Conservation (phyloP, 2,888 invertebrate species). For the Drosophila pegasa region DNA sequence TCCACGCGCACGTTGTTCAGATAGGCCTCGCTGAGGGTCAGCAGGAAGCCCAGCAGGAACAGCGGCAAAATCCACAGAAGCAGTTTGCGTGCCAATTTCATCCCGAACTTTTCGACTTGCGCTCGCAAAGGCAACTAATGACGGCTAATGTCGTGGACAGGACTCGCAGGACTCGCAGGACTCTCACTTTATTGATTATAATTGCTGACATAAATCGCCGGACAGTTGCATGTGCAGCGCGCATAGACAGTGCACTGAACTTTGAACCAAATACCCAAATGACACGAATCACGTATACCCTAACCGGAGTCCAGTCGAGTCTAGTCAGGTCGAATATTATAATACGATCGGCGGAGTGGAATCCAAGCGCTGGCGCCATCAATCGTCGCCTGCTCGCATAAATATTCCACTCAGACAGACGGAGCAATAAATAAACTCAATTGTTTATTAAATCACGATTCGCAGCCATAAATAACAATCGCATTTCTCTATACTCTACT, state of each 20-base stretch:
- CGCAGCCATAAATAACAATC: slow-evolving; percentile 10
- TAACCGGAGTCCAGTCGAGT: background rate
- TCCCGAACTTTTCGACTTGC: slow-evolving; percentile 26
- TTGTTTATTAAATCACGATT: slow-evolving; percentile 12
- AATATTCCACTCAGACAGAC: slow-evolving; percentile 12
- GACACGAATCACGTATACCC: background rate
- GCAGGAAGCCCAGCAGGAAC: slow-evolving; percentile 56
- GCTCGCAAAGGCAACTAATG: slow-evolving; percentile 52
- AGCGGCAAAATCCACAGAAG: slow-evolving; percentile 64
- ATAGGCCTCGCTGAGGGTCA: slow-evolving; percentile 66
- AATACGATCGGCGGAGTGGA: background rate
- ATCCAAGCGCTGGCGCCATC: slow-evolving; percentile 3
- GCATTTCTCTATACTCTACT: slow-evolving; percentile 1
- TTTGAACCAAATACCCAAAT: slow-evolving; percentile 24
- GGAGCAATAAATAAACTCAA: slow-evolving; percentile 16
- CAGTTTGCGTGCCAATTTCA: slow-evolving; percentile 55
- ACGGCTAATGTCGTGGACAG: background rate
- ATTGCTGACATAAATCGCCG: slow-evolving; percentile 48
- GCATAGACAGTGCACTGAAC: slow-evolving; percentile 54
- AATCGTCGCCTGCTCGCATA: slow-evolving; percentile 2
- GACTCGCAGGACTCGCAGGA: slow-evolving; percentile 16
- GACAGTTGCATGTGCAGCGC: slow-evolving; percentile 1
- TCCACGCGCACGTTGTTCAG: slow-evolving; percentile 74
- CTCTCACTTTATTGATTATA: slow-evolving; percentile 68
- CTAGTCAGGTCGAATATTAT: background rate